phyloP scores from a whole-genome alignment of 2,797 vertebrate genomes.

The Diceros bicornis region DNA sequence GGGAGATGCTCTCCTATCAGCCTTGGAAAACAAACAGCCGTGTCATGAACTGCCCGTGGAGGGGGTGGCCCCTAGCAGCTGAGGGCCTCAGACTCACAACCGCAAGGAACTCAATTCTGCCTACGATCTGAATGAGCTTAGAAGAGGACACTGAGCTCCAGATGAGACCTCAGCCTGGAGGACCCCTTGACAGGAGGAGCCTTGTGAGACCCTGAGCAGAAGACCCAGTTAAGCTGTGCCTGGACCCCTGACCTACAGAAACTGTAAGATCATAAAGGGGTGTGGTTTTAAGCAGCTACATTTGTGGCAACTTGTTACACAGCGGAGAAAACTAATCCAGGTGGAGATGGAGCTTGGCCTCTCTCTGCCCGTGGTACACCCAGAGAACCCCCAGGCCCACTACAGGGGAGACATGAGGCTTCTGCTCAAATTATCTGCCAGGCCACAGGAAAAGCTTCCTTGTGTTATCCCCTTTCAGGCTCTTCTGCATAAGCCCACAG shows the following conservation, averaged over 20 bases:
- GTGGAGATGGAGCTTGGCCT: background rate
- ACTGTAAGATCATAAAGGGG: rapidly evolving
- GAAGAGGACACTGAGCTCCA: background rate
- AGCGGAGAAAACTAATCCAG: background rate
- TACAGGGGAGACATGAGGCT: background rate
- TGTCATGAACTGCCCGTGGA: rapidly evolving
- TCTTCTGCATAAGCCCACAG: background rate
- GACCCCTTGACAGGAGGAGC: background rate
- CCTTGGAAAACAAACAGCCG: too few species aligned
- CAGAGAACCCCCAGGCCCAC: background rate
- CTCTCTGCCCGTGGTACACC: rapidly evolving
- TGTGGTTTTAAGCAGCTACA: background rate
- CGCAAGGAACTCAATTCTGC: background rate
- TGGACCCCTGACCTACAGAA: background rate
- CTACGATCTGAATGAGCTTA: too few species aligned
- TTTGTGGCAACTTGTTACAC: background rate
- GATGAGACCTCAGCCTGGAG: too few species aligned
- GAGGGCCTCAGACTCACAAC: too few species aligned
- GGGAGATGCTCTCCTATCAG: rapidly evolving
- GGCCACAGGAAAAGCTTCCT: background rate
- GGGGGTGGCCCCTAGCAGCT: rapidly evolving
- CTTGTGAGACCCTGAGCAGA: background rate
- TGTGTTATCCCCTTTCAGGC: background rate
- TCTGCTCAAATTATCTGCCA: background rate
- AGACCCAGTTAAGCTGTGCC: background rate